Percentiles rank a stretch among this genome's conserved stretches.
Evolutionary conservation across 2,797 vertebrate genomes (phyloP).

Genomic region (Danio aesculapii): DNA sequence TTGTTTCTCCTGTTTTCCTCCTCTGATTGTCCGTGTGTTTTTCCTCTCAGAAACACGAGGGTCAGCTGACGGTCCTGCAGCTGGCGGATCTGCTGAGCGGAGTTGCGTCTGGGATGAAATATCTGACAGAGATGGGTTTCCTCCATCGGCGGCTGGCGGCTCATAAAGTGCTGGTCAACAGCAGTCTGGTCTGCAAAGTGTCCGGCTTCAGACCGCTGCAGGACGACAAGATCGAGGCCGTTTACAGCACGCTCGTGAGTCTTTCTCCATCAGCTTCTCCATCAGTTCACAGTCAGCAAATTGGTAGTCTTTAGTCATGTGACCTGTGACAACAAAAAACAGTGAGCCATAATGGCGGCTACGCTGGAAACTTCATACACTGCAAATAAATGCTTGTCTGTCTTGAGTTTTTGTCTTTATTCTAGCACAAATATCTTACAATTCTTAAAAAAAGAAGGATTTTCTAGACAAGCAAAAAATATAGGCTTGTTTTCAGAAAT

Average conservation of each 20-base stretch:
- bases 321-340: too few relatives aligned
- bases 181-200: constrained; percentile 90
- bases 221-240: constrained; percentile 91
- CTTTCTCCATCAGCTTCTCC: not conserved
- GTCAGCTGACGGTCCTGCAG: constrained; percentile 86
- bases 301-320: too few relatives aligned
- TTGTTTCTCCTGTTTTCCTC: not conserved
- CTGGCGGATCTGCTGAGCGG: constrained; percentile 89
- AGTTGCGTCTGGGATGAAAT: constrained; percentile 94
- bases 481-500: too few relatives aligned
- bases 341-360: too few relatives aligned
- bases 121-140: constrained; percentile 96
- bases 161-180: constrained; percentile 91
- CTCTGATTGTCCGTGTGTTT: not conserved
- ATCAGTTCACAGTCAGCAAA: not conserved
- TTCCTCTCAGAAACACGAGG: constrained; percentile 85
- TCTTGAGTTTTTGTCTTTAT: too few relatives aligned
- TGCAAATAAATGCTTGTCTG: too few relatives aligned
- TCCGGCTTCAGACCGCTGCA: constrained; percentile 89
- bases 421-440: too few relatives aligned
- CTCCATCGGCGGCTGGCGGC: constrained; percentile 92
- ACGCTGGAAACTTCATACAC: too few relatives aligned
- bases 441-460: too few relatives aligned
- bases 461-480: too few relatives aligned
- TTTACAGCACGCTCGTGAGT: constrained; percentile 93